Evolutionary conservation across 2,113 vertebrate genomes (phyloP), one percentile per base, ranked within the genome.

Genomic region (Felis chaus): DNA sequence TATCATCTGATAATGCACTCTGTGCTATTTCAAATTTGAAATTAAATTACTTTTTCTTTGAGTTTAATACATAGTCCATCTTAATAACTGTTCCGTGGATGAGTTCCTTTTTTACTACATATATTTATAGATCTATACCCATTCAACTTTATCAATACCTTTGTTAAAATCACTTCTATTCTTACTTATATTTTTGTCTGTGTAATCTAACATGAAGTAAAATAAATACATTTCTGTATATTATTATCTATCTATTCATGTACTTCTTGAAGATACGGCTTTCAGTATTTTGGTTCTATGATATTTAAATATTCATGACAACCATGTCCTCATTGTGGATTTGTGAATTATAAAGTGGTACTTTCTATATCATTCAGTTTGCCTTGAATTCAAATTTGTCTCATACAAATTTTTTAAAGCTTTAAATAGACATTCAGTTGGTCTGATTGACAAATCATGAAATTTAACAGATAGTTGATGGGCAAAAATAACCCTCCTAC

Each of bases 1-100:
- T 73, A 80, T 74, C 48, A 95, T 69, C 16, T 96, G 87, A 69
- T 73, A 87, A 78, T 57, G 3, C 7, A 94, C 11, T 16, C 41
- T 87, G 5, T 80, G 41, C 74, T 84, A 79, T 87, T 95, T 94
- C 27, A 92, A 88, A 73, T 61, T 94, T 61, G 25, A 31, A 73
- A 91, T 92, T 73, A 91, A 95, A 80, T 73, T 4, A 53, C 9
- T 45, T 90, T 94, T 87, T 86, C 41, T 83, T 97, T 94, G 7
- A 48, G 5, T 57, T 96, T 87, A 84, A 74, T 57, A 36, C n/a
- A 11, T 69, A 23, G 9, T 87, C 7, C n/a, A 36, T 87, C 81
- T 66, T 90, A 66, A 48, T 86, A 36, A 86, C 31, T 84, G 3
- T 80, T 83, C 33, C 14, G 36, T 65, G 9, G 18, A 5, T 91